Percentiles rank a stretch among this genome's conserved stretches.
Evolutionary conservation across 2,797 vertebrate genomes (phyloP).

Genomic region (Gadopsis marmoratus): DNA sequence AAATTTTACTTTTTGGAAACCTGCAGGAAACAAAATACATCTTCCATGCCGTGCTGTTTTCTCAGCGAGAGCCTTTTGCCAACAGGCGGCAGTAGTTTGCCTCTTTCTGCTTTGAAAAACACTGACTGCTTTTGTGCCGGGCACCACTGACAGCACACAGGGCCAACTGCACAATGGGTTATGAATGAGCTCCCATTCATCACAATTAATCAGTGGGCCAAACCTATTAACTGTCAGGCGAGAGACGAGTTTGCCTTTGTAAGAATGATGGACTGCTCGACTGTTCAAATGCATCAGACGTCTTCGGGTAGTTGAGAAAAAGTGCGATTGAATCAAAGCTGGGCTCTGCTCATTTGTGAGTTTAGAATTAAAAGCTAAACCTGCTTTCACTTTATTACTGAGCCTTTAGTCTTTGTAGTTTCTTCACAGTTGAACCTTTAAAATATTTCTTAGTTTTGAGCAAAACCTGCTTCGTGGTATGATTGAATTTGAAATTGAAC

Average conservation of each 20-base stretch:
- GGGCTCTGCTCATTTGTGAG: conserved; percentile 15
- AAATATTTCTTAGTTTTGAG: background rate
- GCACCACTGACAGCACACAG: conserved; percentile 61
- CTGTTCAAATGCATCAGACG: conserved; percentile 45
- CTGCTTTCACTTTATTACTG: background rate
- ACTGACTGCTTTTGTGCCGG: conserved; percentile 27
- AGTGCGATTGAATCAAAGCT: conserved; percentile 3
- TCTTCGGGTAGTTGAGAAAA: conserved; percentile 12
- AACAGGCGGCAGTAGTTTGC: conserved; percentile 81
- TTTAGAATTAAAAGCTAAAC: background rate
- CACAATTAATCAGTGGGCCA: conserved; percentile 75
- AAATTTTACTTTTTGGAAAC: conserved; percentile 30
- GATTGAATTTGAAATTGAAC: background rate
- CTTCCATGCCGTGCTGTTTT: background rate
- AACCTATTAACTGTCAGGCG: conserved; percentile 74
- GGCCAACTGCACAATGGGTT: conserved; percentile 65
- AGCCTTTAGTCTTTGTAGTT: background rate
- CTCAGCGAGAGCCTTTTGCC: conserved; percentile 22
- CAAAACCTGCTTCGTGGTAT: background rate
- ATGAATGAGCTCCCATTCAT: conserved; percentile 76
- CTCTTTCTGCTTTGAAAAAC: conserved; percentile 42
- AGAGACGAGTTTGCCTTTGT: conserved; percentile 60
- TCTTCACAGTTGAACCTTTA: background rate
- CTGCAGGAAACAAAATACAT: background rate
- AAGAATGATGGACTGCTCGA: conserved; percentile 68